These are phyloP conservation scores for Botia kubotai DNA, from an alignment of 2,797 vertebrate genomes.

Conservation along the genomic window DNA sequence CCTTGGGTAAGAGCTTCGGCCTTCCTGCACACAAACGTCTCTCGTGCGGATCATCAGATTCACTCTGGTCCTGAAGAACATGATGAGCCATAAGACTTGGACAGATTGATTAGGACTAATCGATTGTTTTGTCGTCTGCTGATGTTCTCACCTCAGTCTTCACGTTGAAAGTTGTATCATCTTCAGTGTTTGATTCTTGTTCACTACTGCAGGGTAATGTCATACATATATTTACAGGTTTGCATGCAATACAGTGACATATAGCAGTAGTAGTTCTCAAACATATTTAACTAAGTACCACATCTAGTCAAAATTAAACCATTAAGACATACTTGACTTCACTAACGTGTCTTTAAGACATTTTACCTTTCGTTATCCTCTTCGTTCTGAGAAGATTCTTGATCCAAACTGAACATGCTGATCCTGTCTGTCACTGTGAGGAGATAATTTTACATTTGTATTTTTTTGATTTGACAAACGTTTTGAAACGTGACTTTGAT, in stretches of 20 bases:
- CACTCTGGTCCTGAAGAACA: conserved; percentile 62
- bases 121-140: neutral
- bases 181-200: conserved; percentile 63
- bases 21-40: conserved; percentile 14
- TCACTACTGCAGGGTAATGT: conserved; percentile 49
- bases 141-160: conserved; percentile 62
- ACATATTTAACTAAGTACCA: neutral
- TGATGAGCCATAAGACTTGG: neutral
- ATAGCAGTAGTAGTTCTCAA: neutral
- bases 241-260: neutral
- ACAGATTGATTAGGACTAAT: neutral
- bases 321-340: neutral
- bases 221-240: neutral
- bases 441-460: neutral
- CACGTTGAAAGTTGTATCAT: conserved; percentile 9
- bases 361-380: conserved; percentile 75
- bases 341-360: neutral
- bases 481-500: neutral
- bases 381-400: conserved; percentile 66
- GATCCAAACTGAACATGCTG: conserved; percentile 70
- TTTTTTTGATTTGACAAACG: neutral
- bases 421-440: conserved; percentile 63
- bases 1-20: conserved; percentile 30
- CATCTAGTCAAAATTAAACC: no score
- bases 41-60: conserved; percentile 57